phyloP scores from a whole-genome alignment of 2,888 invertebrate genomes.

The Drosophila mulleri region DNA sequence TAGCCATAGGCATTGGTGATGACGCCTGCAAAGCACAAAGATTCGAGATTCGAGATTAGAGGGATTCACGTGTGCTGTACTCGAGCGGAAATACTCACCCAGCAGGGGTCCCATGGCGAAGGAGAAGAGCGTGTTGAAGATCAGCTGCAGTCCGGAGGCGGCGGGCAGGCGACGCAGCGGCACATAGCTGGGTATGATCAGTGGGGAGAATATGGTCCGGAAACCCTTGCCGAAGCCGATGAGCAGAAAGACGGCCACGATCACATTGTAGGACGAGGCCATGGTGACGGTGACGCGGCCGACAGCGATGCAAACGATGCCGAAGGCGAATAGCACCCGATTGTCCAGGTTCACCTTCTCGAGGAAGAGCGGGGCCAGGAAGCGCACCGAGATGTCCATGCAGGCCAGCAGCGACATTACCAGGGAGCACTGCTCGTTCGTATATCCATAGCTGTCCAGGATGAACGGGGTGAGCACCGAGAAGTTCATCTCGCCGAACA shows the following conservation, averaged over 20 bases:
- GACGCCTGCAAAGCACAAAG: slow-evolving; percentile 55
- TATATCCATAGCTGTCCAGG: slow-evolving; percentile 88
- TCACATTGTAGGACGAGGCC: slow-evolving; percentile 86
- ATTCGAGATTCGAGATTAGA: background rate
- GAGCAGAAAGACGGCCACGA: slow-evolving; percentile 87
- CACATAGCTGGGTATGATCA: slow-evolving; percentile 90
- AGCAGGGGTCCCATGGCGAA: slow-evolving; percentile 88
- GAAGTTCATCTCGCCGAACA: slow-evolving; percentile 90
- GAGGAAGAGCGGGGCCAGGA: slow-evolving; percentile 89
- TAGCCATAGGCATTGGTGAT: slow-evolving; percentile 79
- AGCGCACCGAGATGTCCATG: slow-evolving; percentile 88
- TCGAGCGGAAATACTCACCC: slow-evolving; percentile 85
- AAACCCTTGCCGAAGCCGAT: slow-evolving; percentile 90
- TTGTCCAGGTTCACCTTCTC: slow-evolving; percentile 90
- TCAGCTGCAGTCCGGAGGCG: slow-evolving; percentile 89
- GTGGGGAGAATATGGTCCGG: slow-evolving; percentile 90
- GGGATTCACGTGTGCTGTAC: too few relatives aligned
- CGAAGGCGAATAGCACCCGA: slow-evolving; percentile 89
- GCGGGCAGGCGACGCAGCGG: slow-evolving; percentile 89
- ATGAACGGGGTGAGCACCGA: slow-evolving; percentile 91
- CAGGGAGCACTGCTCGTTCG: slow-evolving; percentile 87
- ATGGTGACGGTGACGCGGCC: slow-evolving; percentile 83
- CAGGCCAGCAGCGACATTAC: slow-evolving; percentile 90
- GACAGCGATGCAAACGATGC: slow-evolving; percentile 86
- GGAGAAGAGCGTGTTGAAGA: slow-evolving; percentile 88